Percentiles rank a stretch among this genome's conserved stretches.
phyloP scores from a whole-genome alignment of 2,797 vertebrate genomes.

The Distichodus sexfasciatus region DNA sequence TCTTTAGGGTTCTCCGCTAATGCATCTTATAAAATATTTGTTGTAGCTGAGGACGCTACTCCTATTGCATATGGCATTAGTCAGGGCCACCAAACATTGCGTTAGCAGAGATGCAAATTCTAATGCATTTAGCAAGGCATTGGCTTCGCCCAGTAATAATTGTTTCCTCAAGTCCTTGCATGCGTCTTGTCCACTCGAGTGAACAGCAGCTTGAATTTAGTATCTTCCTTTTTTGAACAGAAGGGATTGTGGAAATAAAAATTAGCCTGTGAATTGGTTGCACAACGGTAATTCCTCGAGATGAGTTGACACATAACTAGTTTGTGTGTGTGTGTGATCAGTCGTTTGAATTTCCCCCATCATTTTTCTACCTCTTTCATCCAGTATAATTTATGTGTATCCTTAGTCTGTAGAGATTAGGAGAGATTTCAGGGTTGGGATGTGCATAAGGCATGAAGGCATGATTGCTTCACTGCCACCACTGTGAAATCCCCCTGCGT shows the following conservation, averaged over 20 bases:
- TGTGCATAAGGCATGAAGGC: constrained; percentile 7
- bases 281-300: not conserved
- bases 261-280: not conserved
- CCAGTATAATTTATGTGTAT: not conserved
- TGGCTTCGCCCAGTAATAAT: no score
- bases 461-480: constrained; percentile 41
- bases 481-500: constrained; percentile 44
- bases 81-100: no score
- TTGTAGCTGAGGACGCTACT: no score
- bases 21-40: no score
- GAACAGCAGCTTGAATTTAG: no score
- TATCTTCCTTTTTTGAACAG: not conserved
- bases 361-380: not conserved
- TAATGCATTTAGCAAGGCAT: no score
- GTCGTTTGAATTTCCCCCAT: constrained; percentile 1
- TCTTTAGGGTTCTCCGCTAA: no score
- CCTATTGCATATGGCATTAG: no score
- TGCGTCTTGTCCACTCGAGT: no score
- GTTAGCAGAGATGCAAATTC: no score
- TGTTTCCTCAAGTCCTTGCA: no score
- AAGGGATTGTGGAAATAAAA: constrained; percentile 5
- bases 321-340: not conserved
- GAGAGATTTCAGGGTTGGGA: constrained; percentile 23
- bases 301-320: not conserved
- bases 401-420: constrained; percentile 12